Evolutionary conservation across 2,113 vertebrate species (phyloP).

Genomic region (Athene cunicularia): DNA sequence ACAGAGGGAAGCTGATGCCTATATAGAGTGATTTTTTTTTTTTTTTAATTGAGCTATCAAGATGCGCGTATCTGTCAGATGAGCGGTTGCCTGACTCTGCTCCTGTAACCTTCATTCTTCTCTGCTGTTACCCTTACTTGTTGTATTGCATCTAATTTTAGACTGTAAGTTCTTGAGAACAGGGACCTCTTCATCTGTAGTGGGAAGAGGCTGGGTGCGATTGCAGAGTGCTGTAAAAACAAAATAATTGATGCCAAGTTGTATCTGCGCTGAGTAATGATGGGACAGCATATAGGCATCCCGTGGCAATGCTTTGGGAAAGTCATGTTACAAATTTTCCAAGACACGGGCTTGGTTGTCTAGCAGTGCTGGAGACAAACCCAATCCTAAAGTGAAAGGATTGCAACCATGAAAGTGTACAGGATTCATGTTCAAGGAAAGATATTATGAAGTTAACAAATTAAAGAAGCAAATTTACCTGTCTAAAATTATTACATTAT

Average conservation of each 20-base stretch:
- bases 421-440: not conserved
- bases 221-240: not conserved
- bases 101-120: constrained; percentile 2
- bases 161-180: constrained; percentile 60
- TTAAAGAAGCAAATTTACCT: constrained; percentile 7
- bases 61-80: not conserved
- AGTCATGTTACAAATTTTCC: not conserved
- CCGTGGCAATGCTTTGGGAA: not conserved
- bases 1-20: not conserved
- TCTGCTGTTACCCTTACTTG: not conserved
- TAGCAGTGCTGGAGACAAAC: not conserved
- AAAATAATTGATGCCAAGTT: not conserved
- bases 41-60: not conserved
- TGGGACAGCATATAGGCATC: not conserved
- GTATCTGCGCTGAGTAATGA: not conserved
- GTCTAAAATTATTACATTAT: constrained; percentile 47
- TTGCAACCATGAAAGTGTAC: not conserved
- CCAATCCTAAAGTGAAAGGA: not conserved
- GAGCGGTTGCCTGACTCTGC: not conserved
- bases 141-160: constrained; percentile 3
- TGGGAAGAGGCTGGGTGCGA: not conserved
- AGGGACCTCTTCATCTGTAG: not conserved
- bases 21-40: not conserved
- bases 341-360: not conserved
- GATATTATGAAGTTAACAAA: not conserved